Base-by-base conservation (phyloP, 2,113 vertebrate species). In the Panthera uncia region DNA sequence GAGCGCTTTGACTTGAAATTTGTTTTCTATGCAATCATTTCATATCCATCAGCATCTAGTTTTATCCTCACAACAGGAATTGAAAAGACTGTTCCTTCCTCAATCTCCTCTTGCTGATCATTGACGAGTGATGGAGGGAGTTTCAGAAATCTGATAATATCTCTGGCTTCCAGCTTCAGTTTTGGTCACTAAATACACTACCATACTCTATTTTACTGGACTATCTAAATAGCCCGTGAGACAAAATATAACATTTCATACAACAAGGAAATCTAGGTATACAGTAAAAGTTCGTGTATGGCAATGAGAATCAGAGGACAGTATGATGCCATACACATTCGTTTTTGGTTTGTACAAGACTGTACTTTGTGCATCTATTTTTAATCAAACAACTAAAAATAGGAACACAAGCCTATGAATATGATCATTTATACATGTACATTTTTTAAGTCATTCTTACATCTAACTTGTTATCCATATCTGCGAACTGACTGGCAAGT, bases 371-470 rank as follows among this genome's bases (percentile, higher is more conserved):
- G 25, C 12, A 61, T 84, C 21, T 89, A 41, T 29, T 61, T 96
- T 63, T 89, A 10, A 79, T 86, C 38, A 94, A 96, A 88, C 18
- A 82, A 76, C 63, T 74, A 78, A 71, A 94, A 95, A 61, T 0
- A 52, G 29, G n/a, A 86, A 55, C 1, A 18, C 0, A 92, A 29
- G 29, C 4, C 14, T 71, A 79, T n/a, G 1, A 19, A 61, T 25
- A 84, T 1, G 4, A 63, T 57, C 23, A 69, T 65, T 96, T 94
- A 65, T 48, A 27, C 13, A 93, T 9, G 25, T 85, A 31, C 2
- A 84, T 55, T 94, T 52, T 79, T 82, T 94, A 65, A 57, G 57
- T 5, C 5, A 82, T 91, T 89, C 92, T 97, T 68, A 90, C 61
- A 3, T 95, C 10, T 36, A 69, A 25, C 36, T 68, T 86, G 19